phyloP scores from a whole-genome alignment of 2,113 vertebrate species.

The Myotis yumanensis region DNA sequence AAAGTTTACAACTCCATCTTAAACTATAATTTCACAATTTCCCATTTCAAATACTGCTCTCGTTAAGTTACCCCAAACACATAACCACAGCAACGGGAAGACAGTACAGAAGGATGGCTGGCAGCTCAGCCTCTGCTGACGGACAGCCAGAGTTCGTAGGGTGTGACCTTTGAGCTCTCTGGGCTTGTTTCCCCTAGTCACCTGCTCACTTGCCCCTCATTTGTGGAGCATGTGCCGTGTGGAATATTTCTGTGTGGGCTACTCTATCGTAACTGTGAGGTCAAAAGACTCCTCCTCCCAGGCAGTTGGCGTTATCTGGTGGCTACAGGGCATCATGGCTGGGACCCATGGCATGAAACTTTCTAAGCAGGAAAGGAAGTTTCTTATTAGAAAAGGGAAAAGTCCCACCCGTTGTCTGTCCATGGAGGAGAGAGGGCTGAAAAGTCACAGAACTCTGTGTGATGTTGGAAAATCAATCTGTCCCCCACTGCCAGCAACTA shows the following conservation, averaged over 20 bases:
- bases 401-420: background rate
- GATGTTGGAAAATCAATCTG: slow-evolving; percentile 9
- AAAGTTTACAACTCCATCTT: background rate
- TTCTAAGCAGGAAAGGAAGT: background rate
- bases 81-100: background rate
- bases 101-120: background rate
- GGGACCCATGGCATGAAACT: background rate
- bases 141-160: background rate
- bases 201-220: background rate
- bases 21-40: background rate
- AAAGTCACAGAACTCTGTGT: slow-evolving; percentile 6
- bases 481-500: background rate
- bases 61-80: background rate
- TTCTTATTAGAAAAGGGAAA: background rate
- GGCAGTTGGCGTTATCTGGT: background rate
- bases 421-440: background rate
- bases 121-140: background rate
- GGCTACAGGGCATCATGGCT: background rate
- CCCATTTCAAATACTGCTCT: background rate
- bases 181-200: background rate
- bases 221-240: background rate
- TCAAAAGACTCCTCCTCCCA: background rate
- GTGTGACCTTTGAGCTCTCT: background rate
- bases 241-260: background rate
- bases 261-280: background rate